phyloP scores from a whole-genome alignment of 2,888 invertebrate species.

The Drosophila phalerata region DNA sequence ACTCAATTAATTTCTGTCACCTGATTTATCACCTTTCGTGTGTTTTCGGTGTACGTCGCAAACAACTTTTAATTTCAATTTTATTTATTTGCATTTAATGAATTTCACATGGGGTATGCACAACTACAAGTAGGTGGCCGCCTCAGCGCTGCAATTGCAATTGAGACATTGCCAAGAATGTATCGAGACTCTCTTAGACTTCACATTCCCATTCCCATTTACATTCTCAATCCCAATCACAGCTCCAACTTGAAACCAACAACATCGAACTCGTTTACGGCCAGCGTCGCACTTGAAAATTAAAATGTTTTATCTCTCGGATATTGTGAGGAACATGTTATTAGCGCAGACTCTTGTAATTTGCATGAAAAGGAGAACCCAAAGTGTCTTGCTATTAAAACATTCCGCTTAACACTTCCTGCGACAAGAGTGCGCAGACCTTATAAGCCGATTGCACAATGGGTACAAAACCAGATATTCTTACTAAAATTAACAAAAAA shows the following conservation, averaged over 20 bases:
- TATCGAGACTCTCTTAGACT: neutral
- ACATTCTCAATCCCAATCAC: neutral
- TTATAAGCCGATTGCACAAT: constrained; percentile 39
- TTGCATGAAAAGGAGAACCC: constrained; percentile 66
- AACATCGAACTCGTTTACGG: constrained; percentile 40
- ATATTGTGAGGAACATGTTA: constrained; percentile 71
- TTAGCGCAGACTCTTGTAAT: constrained; percentile 74
- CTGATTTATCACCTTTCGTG: constrained; percentile 85
- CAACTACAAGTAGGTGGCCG: constrained; percentile 54
- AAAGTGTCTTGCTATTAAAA: constrained; percentile 69
- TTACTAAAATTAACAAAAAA: neutral
- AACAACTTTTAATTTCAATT: constrained; percentile 83
- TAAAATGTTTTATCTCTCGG: constrained; percentile 72
- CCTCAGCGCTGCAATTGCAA: constrained; percentile 53
- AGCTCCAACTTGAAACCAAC: neutral
- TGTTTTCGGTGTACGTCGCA: constrained; percentile 75
- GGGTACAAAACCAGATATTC: constrained; percentile 15
- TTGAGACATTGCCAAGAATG: constrained; percentile 69
- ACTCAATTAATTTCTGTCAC: constrained; percentile 86
- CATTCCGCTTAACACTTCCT: constrained; percentile 82
- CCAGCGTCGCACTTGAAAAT: constrained; percentile 61
- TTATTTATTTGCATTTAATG: constrained; percentile 70
- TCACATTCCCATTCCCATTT: neutral
- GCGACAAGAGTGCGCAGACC: constrained; percentile 61
- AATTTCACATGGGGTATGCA: constrained; percentile 37